Percentiles rank a stretch among this genome's conserved stretches.
These are phyloP conservation scores for Ceratoteleas bidentatus DNA, from an alignment of 1,140 invertebrate species.

Conservation along the genomic window DNA sequence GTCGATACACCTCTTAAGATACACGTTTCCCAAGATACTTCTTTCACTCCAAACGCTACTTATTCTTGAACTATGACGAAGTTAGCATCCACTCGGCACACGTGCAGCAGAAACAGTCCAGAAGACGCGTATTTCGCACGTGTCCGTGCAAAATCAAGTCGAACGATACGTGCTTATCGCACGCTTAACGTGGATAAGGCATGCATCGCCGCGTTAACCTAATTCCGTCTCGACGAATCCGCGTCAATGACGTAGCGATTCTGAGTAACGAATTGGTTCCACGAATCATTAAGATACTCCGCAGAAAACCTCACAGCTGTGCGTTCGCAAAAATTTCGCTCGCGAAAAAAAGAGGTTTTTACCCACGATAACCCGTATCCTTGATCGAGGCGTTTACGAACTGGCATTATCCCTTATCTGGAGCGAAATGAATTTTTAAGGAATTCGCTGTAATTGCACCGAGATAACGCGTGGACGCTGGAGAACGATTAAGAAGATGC, in stretches of 20 bases:
- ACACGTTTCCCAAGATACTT: too few species aligned
- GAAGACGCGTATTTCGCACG: slow-evolving; percentile 9
- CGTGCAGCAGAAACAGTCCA: not conserved
- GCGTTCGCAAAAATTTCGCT: too few species aligned
- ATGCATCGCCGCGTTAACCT: slow-evolving; percentile 29
- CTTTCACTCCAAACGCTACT: not conserved
- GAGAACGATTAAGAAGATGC: slow-evolving; percentile 20
- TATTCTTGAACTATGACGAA: not conserved
- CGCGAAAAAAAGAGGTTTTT: slow-evolving; percentile 1
- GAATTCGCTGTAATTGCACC: slow-evolving; percentile 53
- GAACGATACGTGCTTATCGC: slow-evolving; percentile 35
- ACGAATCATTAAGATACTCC: slow-evolving; percentile 20
- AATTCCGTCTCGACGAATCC: slow-evolving; percentile 13
- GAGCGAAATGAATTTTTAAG: slow-evolving; percentile 58
- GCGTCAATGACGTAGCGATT: slow-evolving; percentile 24
- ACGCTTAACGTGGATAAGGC: slow-evolving; percentile 17
- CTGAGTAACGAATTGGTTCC: slow-evolving; percentile 38
- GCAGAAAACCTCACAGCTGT: too few species aligned
- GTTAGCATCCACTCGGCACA: not conserved
- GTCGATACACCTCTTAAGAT: too few species aligned
- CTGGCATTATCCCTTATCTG: slow-evolving; percentile 47
- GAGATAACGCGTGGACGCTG: slow-evolving; percentile 30
- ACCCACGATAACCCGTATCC: slow-evolving; percentile 37
- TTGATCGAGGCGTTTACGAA: slow-evolving; percentile 45
- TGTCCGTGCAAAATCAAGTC: slow-evolving; percentile 26